Base-by-base conservation (phyloP, 2,113 vertebrate species). In the Petrocephalus microphthalmus region DNA sequence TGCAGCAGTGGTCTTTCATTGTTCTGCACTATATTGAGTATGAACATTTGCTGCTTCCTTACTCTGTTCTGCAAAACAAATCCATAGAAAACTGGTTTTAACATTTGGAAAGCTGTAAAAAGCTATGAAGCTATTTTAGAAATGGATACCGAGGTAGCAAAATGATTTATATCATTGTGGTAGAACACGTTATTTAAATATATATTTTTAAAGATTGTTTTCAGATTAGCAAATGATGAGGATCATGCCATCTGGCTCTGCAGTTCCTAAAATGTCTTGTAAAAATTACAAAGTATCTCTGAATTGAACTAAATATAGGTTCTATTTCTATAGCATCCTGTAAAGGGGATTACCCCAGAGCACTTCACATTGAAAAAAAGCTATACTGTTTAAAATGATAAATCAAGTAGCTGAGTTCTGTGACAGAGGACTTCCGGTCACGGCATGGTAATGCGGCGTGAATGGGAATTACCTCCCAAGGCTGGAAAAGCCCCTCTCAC, bases 401-500 rank as follows among this genome's bases (percentile, higher is more conserved):
- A 51, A 47, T 82, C 20, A 20, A 52, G 49, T 29, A 52, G 47
- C 47, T 29, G 45, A 3, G 45, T n/a, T 51, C 10, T 51, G 49
- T 49, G 82, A 52, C 47, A 52, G 45, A 29, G 49, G 5, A 25
- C 49, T 52, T 29, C 47, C 47, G 13, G 45, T 25, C 45, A 29
- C 45, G 5, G 4, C 15, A 52, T 67, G 83, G 57, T 53, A 45
- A 85, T 83, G 45, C 42, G 13, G 37, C 53, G 5, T 19, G 60
- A 60, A 84, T 71, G 45, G 57, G 37, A 57, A 22, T 19, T 25
- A 19, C 47, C 45, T 85, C 83, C 51, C 19, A 84, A 90, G 90
- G 83, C 90, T 90, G 90, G 91, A 90, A 91, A 92, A 88, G 89
- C 91, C 91, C 90, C 91, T 89, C 88, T 49, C 74, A 82, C 87